Evolutionary conservation across 2,797 vertebrate species (phyloP).

Genomic region (Pygocentrus nattereri): DNA sequence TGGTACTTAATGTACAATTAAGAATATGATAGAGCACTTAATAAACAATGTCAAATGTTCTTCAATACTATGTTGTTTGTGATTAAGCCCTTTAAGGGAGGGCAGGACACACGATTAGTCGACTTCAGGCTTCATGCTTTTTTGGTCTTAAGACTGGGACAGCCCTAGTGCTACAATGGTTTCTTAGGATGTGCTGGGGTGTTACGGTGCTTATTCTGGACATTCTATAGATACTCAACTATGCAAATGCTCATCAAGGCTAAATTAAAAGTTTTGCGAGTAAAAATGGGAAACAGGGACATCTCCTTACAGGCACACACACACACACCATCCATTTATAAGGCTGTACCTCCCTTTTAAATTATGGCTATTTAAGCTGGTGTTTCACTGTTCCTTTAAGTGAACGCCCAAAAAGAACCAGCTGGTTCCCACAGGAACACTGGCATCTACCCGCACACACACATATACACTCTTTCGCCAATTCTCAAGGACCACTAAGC

Average conservation of each 20-base stretch:
- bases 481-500: constrained; percentile 66
- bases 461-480: constrained; percentile 28
- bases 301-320: background rate
- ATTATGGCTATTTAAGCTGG: constrained; percentile 17
- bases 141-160: too few relatives aligned
- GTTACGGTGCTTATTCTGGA: background rate
- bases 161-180: too few relatives aligned
- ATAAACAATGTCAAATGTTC: too few relatives aligned
- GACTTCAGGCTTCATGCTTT: too few relatives aligned
- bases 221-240: background rate
- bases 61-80: too few relatives aligned
- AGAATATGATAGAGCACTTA: too few relatives aligned
- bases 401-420: constrained; percentile 33
- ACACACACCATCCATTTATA: background rate
- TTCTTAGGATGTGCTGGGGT: background rate
- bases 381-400: constrained; percentile 1
- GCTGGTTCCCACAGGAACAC: constrained; percentile 34
- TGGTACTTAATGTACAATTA: too few relatives aligned
- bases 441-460: constrained; percentile 18
- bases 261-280: background rate
- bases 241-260: background rate
- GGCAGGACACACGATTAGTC: too few relatives aligned
- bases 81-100: too few relatives aligned
- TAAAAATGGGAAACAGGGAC: background rate
- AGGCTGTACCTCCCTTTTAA: constrained; percentile 5